A percentile compares a stretch with the other conserved stretches of the same genome.
Evolutionary conservation across 2,888 invertebrate genomes (phyloP).

Genomic region (Hemistola chrysoprasaria): DNA sequence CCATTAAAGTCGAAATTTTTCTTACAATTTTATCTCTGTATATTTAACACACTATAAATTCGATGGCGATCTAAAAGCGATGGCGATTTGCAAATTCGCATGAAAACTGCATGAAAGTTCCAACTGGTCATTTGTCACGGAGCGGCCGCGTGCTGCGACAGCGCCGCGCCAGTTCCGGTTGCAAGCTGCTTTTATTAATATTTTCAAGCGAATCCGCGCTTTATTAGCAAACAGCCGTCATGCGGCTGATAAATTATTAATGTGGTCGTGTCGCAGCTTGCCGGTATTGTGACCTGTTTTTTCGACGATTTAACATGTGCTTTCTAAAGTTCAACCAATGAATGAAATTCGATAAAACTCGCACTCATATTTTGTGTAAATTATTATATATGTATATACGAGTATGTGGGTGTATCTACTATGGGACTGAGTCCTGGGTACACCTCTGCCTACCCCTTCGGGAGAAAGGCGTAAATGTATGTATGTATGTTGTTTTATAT

Average conservation of each 20-base stretch:
- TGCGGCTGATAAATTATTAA: slow-evolving; percentile 82
- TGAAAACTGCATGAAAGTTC: slow-evolving; percentile 74
- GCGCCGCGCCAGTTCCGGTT: slow-evolving; percentile 62
- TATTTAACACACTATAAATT: too few relatives aligned
- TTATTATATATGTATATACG: too few relatives aligned
- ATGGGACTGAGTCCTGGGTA: too few relatives aligned
- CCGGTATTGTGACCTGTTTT: slow-evolving; percentile 61
- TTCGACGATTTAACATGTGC: slow-evolving; percentile 46
- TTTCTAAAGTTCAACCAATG: slow-evolving; percentile 29
- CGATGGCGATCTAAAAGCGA: slow-evolving; percentile 16
- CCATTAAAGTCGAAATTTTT: too few relatives aligned
- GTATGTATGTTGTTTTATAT: too few relatives aligned
- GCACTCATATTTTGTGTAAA: slow-evolving; percentile 2
- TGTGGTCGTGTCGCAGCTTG: slow-evolving; percentile 73
- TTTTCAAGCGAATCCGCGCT: slow-evolving; percentile 78
- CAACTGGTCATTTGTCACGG: slow-evolving; percentile 76
- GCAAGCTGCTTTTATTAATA: slow-evolving; percentile 81
- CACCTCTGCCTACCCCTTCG: too few relatives aligned
- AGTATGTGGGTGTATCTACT: too few relatives aligned
- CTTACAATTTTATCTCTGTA: too few relatives aligned
- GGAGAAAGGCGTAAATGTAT: too few relatives aligned
- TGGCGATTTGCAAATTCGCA: slow-evolving; percentile 61
- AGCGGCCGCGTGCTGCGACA: slow-evolving; percentile 50
- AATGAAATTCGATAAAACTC: slow-evolving; percentile 1
- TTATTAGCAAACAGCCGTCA: slow-evolving; percentile 82